These are phyloP conservation scores for Deroptyus accipitrinus DNA, from an alignment of 2,113 vertebrate genomes.

Conservation along the genomic window DNA sequence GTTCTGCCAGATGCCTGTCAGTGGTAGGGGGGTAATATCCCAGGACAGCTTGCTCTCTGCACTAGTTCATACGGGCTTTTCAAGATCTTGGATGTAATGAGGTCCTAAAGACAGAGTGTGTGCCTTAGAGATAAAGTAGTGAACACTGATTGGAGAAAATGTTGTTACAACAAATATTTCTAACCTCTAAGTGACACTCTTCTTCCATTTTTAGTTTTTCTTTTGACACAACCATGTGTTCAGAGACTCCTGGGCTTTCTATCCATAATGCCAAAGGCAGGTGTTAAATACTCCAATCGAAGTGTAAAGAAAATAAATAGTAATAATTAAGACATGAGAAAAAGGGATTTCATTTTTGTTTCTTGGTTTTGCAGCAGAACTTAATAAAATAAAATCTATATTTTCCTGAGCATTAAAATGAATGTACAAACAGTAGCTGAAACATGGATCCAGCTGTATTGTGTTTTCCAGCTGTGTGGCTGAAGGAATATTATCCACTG, in stretches of 20 bases:
- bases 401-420: constrained; percentile 62
- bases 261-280: constrained; percentile 58
- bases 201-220: background rate
- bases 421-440: constrained; percentile 43
- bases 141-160: constrained; percentile 49
- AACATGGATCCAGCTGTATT: background rate
- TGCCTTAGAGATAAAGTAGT: constrained; percentile 65
- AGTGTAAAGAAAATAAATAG: constrained; percentile 48
- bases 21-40: background rate
- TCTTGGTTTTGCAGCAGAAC: constrained; percentile 66
- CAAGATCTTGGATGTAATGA: background rate
- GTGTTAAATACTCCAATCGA: constrained; percentile 44
- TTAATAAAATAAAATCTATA: constrained; percentile 56
- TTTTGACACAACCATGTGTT: constrained; percentile 33
- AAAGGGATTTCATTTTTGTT: constrained; percentile 47
- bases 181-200: constrained; percentile 43
- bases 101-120: constrained; percentile 18
- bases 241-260: constrained; percentile 53
- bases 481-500: background rate
- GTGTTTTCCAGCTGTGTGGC: background rate
- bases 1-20: background rate
- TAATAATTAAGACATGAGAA: background rate
- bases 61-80: rapidly evolving
- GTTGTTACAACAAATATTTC: constrained; percentile 31
- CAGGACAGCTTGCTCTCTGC: background rate